Percentiles rank a stretch among this genome's conserved stretches.
phyloP scores from a whole-genome alignment of 2,888 invertebrate genomes.

The Crocallis elinguaria region DNA sequence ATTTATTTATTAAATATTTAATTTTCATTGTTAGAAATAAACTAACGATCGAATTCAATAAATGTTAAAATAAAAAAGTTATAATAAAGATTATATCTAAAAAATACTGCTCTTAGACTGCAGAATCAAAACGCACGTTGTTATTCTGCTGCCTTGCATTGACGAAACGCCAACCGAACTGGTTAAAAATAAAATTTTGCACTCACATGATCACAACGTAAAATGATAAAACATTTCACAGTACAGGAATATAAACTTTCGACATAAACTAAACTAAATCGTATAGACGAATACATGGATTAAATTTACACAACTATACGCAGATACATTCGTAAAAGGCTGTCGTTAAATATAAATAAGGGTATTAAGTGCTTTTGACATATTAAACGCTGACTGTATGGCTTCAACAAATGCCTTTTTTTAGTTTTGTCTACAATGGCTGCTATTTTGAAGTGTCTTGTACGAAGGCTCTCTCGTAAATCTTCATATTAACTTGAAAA shows the following conservation, averaged over 20 bases:
- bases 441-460: too few relatives aligned
- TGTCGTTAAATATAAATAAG: background rate
- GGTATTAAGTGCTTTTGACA: background rate
- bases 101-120: constrained; percentile 84
- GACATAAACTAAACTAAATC: constrained; percentile 52
- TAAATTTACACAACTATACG: constrained; percentile 30
- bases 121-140: constrained; percentile 70
- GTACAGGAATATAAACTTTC: constrained; percentile 73
- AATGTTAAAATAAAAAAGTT: constrained; percentile 79
- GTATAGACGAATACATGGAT: constrained; percentile 32
- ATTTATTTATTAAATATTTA: constrained; percentile 85
- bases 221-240: constrained; percentile 81
- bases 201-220: constrained; percentile 83
- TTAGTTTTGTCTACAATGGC: too few relatives aligned
- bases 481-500: too few relatives aligned
- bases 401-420: too few relatives aligned
- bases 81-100: constrained; percentile 81
- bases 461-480: too few relatives aligned
- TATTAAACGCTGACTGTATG: too few relatives aligned
- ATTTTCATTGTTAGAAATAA: constrained; percentile 84
- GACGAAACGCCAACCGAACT: constrained; percentile 66
- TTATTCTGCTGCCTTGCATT: constrained; percentile 75
- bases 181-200: constrained; percentile 78
- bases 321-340: constrained; percentile 10
- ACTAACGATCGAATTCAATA: constrained; percentile 83